phyloP scores from a whole-genome alignment of 2,113 vertebrate species.

The Ceyx cyanopectus region DNA sequence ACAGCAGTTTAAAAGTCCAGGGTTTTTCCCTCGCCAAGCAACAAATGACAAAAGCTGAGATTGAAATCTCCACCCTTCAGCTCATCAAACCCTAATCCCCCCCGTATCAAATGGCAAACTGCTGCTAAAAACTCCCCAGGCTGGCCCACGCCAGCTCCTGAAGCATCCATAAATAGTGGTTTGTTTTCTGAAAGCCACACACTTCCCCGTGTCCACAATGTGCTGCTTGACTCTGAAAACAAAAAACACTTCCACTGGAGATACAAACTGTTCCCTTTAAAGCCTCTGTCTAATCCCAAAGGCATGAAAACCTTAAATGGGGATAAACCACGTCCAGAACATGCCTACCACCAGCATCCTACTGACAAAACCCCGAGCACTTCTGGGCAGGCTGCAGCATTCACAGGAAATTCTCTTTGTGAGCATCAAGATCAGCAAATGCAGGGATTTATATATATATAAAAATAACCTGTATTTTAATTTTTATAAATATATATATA shows the following conservation, averaged over 20 bases:
- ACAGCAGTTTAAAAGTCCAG: neutral
- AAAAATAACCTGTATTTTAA: too few species aligned
- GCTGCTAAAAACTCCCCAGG: neutral
- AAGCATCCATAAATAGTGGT: neutral
- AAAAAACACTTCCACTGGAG: conserved; percentile 38
- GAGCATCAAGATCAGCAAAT: neutral
- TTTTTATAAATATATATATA: too few species aligned
- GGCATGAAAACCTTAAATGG: neutral
- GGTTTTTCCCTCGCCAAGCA: neutral
- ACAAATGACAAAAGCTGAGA: neutral
- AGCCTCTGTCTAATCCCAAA: neutral
- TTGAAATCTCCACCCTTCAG: neutral
- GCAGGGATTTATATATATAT: neutral
- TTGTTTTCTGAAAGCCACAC: conserved; percentile 48
- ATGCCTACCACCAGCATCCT: fast-evolving
- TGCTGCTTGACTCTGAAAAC: conserved; percentile 46
- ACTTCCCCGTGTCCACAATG: conserved; percentile 29
- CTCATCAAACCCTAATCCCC: neutral
- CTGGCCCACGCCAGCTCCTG: fast-evolving
- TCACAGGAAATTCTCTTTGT: fast-evolving
- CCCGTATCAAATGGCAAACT: neutral
- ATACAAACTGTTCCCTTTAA: neutral
- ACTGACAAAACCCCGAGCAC: fast-evolving
- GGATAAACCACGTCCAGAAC: neutral
- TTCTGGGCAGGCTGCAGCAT: neutral